Evolutionary conservation across 2,888 invertebrate genomes (phyloP), one percentile per base, ranked within the genome.

Genomic region (Meta bourneti): DNA sequence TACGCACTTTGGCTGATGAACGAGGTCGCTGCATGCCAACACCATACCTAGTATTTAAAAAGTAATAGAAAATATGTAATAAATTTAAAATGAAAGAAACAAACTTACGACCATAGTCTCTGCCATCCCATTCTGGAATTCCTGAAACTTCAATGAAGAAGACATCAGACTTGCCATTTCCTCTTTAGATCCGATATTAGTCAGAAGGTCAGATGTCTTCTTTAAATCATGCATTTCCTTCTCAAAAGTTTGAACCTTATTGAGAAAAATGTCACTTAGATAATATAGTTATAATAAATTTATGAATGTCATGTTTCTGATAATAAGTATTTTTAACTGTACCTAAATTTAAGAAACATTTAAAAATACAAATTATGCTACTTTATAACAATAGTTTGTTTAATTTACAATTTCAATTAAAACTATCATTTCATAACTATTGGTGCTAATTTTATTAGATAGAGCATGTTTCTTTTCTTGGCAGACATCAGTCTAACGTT

Each of bases 181-280:
- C 11, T 96, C 95, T 7, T 96, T 96, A 0, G 95, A 95, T 1
- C 96, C 96, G 93, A 96, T 95, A 7, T 6, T n/a, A 95, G 95
- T 69, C 8, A 92, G 92, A 92, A 96, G 95, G 4, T 96, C 94
- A 48, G 95, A 95, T 34, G 95, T 95, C 16, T 95, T 94, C 93
- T 96, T 95, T 93, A 97, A 95, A 91, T 96, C 96, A 92, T 96
- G 96, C 48, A 97, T 94, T 94, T 97, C 97, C 93, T 95, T 95
- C 94, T 97, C 96, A 94, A 97, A 97, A 91, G 94, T 94, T 13
- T 93, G 93, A 34, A 94, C 94, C 92, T 92, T 16, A 13, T 51
- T 6, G 20, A 52, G 86, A 94, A 94, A 92, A 16, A 93, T 77
- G 49, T 34, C 34, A 34, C 34, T 34, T 34, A 16, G 20, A 54